Percentiles rank a stretch among this genome's conserved stretches.
phyloP scores from a whole-genome alignment of 2,797 vertebrate genomes.

The Selene dorsalis region DNA sequence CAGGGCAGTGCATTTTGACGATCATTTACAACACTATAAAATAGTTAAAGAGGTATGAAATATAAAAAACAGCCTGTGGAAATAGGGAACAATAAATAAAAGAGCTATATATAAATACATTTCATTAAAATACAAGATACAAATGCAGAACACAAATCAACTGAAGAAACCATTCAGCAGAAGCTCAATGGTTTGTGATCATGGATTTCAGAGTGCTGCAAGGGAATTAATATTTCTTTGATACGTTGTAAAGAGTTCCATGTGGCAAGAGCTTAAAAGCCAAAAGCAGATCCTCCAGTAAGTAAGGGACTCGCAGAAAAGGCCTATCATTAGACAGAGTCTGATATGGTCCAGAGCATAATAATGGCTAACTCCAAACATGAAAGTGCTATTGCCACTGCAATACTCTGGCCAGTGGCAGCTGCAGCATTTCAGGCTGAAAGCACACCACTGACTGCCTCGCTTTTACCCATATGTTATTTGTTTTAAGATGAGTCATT shows the following conservation, averaged over 20 bases:
- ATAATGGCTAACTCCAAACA: constrained; percentile 9
- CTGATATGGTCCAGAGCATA: background rate
- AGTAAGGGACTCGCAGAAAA: background rate
- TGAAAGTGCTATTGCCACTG: background rate
- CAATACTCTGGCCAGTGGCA: constrained; percentile 1
- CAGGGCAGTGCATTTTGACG: background rate
- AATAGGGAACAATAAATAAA: background rate
- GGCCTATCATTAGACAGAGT: background rate
- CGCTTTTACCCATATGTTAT: constrained; percentile 21
- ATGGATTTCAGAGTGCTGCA: background rate
- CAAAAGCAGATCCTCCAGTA: background rate
- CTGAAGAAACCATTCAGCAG: background rate
- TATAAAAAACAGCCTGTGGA: too few species aligned
- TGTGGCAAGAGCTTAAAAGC: background rate
- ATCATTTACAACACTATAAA: too few species aligned
- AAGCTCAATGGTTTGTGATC: too few species aligned
- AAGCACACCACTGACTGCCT: constrained; percentile 20
- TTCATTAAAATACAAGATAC: background rate
- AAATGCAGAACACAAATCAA: background rate
- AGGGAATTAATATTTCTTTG: too few species aligned
- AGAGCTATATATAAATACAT: background rate
- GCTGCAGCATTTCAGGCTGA: constrained; percentile 21
- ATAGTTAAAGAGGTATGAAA: too few species aligned
- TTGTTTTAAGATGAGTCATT: constrained; percentile 31
- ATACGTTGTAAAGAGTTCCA: too few species aligned